These are phyloP conservation scores for Lycia hirtaria DNA, from an alignment of 2,888 invertebrate genomes.

Conservation along the genomic window DNA sequence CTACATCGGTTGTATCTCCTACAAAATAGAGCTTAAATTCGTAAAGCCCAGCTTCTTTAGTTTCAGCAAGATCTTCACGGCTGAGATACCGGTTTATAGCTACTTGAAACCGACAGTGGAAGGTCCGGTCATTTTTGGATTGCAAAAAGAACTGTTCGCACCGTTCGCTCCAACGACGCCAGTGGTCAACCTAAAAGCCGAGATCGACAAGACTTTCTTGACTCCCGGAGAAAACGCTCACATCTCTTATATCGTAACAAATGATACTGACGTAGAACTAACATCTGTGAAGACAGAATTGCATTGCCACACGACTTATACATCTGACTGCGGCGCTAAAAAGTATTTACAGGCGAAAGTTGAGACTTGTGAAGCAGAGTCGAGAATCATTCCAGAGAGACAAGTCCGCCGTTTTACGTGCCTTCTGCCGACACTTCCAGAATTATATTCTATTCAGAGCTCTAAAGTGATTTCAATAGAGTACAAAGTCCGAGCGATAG, in stretches of 20 bases:
- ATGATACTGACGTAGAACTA: constrained; percentile 27
- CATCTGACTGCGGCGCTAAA: constrained; percentile 13
- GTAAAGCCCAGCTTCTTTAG: constrained; percentile 33
- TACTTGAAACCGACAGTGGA: constrained; percentile 20
- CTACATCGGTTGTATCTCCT: constrained; percentile 24
- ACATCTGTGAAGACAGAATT: constrained; percentile 22
- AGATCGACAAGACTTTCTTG: constrained; percentile 23
- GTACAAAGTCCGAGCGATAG: constrained; percentile 24
- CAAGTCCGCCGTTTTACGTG: background rate
- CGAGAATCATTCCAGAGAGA: background rate
- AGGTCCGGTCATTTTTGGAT: constrained; percentile 32
- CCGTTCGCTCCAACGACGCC: constrained; percentile 15
- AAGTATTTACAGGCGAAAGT: background rate
- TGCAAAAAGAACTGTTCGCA: constrained; percentile 33
- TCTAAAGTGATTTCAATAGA: constrained; percentile 25
- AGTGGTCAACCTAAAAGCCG: constrained; percentile 27
- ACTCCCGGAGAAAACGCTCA: constrained; percentile 32
- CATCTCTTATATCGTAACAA: constrained; percentile 21
- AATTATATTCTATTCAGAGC: constrained; percentile 30
- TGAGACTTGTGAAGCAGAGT: constrained; percentile 2
- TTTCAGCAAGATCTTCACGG: constrained; percentile 22
- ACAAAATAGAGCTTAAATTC: constrained; percentile 30
- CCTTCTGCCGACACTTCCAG: constrained; percentile 19
- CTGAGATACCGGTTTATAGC: constrained; percentile 36
- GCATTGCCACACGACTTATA: constrained; percentile 28